Evolutionary conservation across 2,888 invertebrate species (phyloP), one percentile per base, ranked within the genome.

Genomic region (Carpatolechia fugitivella): DNA sequence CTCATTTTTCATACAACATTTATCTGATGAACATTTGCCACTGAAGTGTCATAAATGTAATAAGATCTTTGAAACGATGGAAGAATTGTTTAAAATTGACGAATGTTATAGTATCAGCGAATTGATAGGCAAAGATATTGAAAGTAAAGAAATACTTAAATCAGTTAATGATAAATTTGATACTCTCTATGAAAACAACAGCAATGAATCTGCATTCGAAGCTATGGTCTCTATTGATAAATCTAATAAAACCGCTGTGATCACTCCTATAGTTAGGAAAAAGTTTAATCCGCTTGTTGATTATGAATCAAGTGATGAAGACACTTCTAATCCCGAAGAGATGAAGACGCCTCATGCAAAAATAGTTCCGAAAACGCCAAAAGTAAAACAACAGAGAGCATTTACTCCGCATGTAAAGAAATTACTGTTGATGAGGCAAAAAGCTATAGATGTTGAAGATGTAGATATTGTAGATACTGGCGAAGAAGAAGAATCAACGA

Each of bases 321-420:
- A 87, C 51, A 77, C 10, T 41, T 41, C 3, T 5, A 63, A 72
- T 59, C 52, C 51, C 5, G 64, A 69, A 10, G 52, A 56, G 1
- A 55, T 64, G n/a, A 62, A 60, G 24, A 85, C 82, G 1, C 79
- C 79, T 10, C 70, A 82, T 66, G 74, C 76, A 1, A 78, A 68
- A 52, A 18, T 65, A 1, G 69, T 61, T 18, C 70, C 77, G 0
- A 88, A 85, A 72, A 82, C 84, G 7, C 82, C 86, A 6, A 80
- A 66, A 47, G 20, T 67, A 0, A 84, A 82, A 44, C 78, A 61
- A 33, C 74, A 76, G 56, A 76, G 87, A 48, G 62, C 69, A 52
- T 79, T 75, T 1, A 90, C 89, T 20, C 89, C 89, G 7, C 88
- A 89, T 56, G 74, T 78, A 0, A 89, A 83, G 56, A 90, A 88